Percentiles rank a stretch among this genome's conserved stretches.
These are phyloP conservation scores for Pantherophis vulpinus DNA, from an alignment of 2,797 vertebrate genomes.

Conservation along the genomic window DNA sequence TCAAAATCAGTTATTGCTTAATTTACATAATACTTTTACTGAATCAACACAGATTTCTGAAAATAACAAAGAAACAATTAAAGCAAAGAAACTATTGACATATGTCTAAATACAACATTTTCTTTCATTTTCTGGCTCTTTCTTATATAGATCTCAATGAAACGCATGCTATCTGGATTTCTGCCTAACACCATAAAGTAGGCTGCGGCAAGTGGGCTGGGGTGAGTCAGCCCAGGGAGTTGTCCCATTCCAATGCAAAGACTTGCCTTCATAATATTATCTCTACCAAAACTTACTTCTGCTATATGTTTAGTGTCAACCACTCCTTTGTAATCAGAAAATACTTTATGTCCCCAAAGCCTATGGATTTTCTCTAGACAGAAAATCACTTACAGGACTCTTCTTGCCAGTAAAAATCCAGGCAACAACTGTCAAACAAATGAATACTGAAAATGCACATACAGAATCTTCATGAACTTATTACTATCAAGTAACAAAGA, in stretches of 20 bases:
- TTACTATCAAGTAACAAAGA: background rate
- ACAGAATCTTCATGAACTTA: background rate
- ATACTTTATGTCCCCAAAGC: background rate
- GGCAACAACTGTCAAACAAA: background rate
- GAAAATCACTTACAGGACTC: background rate
- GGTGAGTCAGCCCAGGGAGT: background rate
- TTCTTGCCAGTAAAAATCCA: background rate
- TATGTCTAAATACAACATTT: background rate
- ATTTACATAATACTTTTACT: background rate
- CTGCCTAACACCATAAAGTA: background rate
- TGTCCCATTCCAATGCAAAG: background rate
- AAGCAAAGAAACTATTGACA: slow-evolving; percentile 20
- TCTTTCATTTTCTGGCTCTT: background rate
- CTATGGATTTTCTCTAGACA: background rate
- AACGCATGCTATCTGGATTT: slow-evolving; percentile 8
- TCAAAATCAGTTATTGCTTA: background rate
- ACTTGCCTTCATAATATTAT: background rate
- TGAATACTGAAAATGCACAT: background rate
- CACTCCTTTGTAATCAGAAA: background rate
- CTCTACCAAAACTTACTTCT: background rate
- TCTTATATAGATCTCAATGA: slow-evolving; percentile 4
- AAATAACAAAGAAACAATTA: background rate
- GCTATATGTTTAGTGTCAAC: background rate
- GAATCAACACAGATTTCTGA: background rate
- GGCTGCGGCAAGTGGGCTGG: accelerated